phyloP scores from a whole-genome alignment of 2,797 vertebrate genomes.

The Sebastes trivittatus region DNA sequence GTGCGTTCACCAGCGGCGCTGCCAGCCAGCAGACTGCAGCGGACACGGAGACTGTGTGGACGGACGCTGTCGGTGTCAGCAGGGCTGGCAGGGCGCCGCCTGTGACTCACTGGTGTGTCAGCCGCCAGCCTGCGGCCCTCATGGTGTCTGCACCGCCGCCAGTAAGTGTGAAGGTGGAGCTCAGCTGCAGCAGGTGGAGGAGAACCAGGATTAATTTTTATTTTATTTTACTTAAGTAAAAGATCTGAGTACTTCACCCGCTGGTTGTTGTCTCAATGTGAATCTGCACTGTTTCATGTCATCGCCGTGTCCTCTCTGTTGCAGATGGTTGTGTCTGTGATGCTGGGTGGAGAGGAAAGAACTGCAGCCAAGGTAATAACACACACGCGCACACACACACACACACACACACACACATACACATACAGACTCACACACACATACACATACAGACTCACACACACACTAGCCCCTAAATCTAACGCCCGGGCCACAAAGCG shows the following conservation, averaged over 20 bases:
- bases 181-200: background rate
- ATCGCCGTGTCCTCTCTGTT: conserved; percentile 15
- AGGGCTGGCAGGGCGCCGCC: conserved; percentile 75
- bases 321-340: conserved; percentile 91
- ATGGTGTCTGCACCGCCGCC: conserved; percentile 79
- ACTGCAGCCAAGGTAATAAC: conserved; percentile 88
- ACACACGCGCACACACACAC: background rate
- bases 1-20: conserved; percentile 86
- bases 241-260: background rate
- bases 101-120: conserved; percentile 85
- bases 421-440: background rate
- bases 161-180: conserved; percentile 74
- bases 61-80: conserved; percentile 82
- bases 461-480: background rate
- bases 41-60: conserved; percentile 84
- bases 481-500: no score
- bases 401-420: background rate
- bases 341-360: conserved; percentile 88
- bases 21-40: conserved; percentile 83
- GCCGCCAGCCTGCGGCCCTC: conserved; percentile 81
- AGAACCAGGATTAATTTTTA: background rate
- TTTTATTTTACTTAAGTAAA: background rate
- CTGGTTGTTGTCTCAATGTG: background rate
- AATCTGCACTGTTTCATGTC: background rate
- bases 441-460: background rate